Conservation (phyloP, 1,140 invertebrate species). For the Magallana ariakensis region DNA sequence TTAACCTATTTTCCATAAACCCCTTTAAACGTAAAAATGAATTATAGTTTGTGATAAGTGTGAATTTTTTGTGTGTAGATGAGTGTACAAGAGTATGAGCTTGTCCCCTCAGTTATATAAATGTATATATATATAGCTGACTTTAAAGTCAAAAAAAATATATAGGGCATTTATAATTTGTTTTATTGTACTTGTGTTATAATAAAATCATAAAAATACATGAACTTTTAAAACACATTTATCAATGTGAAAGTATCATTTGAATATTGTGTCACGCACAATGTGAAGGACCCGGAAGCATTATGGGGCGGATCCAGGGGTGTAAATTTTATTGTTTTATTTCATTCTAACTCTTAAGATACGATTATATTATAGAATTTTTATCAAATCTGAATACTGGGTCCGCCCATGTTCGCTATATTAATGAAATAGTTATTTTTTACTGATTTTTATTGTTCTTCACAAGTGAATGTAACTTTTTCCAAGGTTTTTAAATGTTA, state of each 20-base stretch:
- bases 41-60: background rate
- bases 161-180: constrained; percentile 32
- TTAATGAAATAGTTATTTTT: constrained; percentile 19
- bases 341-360: background rate
- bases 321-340: background rate
- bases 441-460: constrained; percentile 18
- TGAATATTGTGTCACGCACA: constrained; percentile 1
- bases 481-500: background rate
- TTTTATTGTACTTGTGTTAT: constrained; percentile 33
- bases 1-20: background rate
- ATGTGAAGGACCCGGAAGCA: background rate
- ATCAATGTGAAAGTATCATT: constrained; percentile 10
- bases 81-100: constrained; percentile 1
- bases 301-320: background rate
- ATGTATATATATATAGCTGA: constrained; percentile 32
- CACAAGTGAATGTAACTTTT: background rate
- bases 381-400: background rate
- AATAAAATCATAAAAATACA: constrained; percentile 17
- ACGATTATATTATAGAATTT: background rate
- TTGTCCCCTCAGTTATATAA: constrained; percentile 30
- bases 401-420: constrained; percentile 9
- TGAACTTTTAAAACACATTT: constrained; percentile 18
- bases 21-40: background rate
- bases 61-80: background rate
- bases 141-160: constrained; percentile 21